Conservation (phyloP, 2,797 vertebrate species). For the Aphelocoma californica region DNA sequence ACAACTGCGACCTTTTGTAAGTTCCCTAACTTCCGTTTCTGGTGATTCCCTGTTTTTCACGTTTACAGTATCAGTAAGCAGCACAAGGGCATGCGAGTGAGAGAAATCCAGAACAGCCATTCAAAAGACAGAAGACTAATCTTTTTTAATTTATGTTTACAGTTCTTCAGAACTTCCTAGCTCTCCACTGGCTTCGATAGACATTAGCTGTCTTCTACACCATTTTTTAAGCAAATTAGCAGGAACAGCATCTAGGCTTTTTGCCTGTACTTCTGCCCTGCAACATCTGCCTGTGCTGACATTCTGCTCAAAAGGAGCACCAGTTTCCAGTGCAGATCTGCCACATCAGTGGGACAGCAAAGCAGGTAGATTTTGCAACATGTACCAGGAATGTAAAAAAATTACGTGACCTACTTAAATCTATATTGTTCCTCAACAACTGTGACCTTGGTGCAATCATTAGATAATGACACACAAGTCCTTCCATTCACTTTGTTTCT, state of each 20-base stretch:
- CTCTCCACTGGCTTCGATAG: not conserved
- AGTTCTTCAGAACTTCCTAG: not conserved
- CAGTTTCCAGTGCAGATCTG: not conserved
- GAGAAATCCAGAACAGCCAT: not conserved
- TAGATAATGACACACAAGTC: not conserved
- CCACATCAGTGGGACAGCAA: not conserved
- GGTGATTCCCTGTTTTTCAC: not conserved
- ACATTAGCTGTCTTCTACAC: not conserved
- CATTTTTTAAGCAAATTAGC: not conserved
- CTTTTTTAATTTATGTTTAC: not conserved
- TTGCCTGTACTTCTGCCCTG: not conserved
- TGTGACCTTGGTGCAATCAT: not conserved
- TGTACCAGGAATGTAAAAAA: not conserved
- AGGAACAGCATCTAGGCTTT: not conserved
- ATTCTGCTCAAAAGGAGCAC: not conserved
- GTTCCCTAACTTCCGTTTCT: not conserved
- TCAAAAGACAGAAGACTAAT: not conserved
- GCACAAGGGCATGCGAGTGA: not conserved
- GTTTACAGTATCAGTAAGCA: not conserved
- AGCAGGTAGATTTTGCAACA: not conserved
- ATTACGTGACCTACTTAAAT: not conserved
- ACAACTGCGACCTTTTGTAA: not conserved
- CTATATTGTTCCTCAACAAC: not conserved
- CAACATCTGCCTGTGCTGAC: not conserved
- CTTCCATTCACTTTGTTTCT: not conserved